phyloP scores from a whole-genome alignment of 2,797 vertebrate species.

The Momotus momota region DNA sequence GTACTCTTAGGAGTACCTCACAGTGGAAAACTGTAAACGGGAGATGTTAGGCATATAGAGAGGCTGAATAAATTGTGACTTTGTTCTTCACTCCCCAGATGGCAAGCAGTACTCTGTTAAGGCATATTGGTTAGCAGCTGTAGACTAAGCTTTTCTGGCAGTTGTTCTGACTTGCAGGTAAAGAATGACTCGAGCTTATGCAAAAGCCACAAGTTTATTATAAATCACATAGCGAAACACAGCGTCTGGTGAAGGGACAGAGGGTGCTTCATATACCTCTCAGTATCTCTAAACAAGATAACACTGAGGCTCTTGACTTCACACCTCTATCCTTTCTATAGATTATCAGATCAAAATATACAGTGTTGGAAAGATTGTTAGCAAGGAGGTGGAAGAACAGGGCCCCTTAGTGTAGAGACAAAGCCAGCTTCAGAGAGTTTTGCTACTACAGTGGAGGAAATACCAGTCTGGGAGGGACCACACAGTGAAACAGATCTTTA shows the following conservation, averaged over 20 bases:
- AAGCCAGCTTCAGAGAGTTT: background rate
- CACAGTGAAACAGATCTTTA: background rate
- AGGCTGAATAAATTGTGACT: background rate
- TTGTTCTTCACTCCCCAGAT: background rate
- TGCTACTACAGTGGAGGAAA: background rate
- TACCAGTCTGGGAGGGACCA: background rate
- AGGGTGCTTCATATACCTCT: background rate
- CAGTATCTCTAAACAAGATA: background rate
- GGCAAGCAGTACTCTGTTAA: background rate
- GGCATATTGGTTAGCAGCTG: background rate
- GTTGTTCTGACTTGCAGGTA: background rate
- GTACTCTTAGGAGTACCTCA: slow-evolving; percentile 8
- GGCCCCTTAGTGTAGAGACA: background rate
- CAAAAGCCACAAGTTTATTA: background rate
- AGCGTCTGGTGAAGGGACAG: background rate
- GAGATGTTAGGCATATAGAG: background rate
- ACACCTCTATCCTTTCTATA: background rate
- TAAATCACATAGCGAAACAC: background rate
- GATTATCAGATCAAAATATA: background rate
- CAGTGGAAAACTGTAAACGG: background rate
- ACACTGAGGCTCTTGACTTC: background rate
- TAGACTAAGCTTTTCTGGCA: background rate
- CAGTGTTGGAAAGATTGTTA: background rate
- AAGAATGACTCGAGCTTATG: background rate
- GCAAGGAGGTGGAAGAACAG: background rate